A percentile compares a stretch with the other conserved stretches of the same genome.
These are phyloP conservation scores for Sebastes paucispinis DNA, from an alignment of 2,797 vertebrate species.

Conservation along the genomic window DNA sequence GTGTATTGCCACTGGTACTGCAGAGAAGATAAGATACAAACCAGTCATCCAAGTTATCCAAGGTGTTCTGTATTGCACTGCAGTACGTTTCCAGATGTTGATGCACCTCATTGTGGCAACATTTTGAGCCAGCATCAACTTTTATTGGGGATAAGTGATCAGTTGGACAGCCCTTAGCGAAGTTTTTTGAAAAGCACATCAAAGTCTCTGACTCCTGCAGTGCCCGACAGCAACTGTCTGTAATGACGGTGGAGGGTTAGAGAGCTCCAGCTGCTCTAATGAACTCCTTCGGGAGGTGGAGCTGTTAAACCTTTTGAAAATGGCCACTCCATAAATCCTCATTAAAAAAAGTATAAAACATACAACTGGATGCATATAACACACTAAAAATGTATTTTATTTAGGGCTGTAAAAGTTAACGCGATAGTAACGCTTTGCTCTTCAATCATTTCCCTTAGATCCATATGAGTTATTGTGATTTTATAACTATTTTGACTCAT, in stretches of 20 bases:
- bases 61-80: neutral
- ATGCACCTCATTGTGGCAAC: neutral
- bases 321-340: neutral
- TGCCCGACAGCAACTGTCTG: neutral
- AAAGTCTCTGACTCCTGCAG: conserved; percentile 16
- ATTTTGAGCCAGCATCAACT: neutral
- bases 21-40: neutral
- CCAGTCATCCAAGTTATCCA: neutral
- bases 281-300: neutral
- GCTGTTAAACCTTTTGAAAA: neutral
- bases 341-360: neutral
- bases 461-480: neutral
- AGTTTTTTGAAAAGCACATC: conserved; percentile 14
- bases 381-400: neutral
- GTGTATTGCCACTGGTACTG: neutral
- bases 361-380: neutral
- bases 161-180: neutral
- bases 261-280: conserved; percentile 4
- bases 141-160: neutral
- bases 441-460: neutral
- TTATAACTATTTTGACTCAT: no score
- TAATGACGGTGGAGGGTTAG: neutral
- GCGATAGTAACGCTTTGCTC: no score
- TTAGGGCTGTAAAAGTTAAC: no score
- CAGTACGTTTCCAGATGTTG: neutral